phyloP scores from a whole-genome alignment of 2,113 vertebrate genomes.

The Chlorodrepanis virens region DNA sequence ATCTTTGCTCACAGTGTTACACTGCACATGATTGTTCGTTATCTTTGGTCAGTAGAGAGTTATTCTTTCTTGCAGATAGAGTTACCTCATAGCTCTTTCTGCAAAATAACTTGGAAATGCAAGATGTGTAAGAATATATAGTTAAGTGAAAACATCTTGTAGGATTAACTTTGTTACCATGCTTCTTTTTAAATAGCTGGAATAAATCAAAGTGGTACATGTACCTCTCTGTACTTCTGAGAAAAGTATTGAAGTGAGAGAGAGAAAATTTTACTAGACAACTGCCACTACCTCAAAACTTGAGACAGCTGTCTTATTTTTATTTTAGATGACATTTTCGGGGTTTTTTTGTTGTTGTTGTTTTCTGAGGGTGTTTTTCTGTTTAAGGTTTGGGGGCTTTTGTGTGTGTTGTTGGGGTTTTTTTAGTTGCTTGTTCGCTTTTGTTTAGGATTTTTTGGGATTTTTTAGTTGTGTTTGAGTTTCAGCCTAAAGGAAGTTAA shows the following conservation, averaged over 20 bases:
- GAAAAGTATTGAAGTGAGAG: neutral
- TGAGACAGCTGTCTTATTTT: neutral
- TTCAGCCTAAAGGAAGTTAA: neutral
- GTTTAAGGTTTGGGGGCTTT: rapidly evolving
- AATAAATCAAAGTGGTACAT: neutral
- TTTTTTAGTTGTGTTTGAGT: neutral
- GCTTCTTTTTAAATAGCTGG: neutral
- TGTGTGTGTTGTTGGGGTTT: neutral
- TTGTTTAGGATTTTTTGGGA: rapidly evolving
- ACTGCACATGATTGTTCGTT: neutral
- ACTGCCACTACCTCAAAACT: neutral
- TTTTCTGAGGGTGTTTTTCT: neutral
- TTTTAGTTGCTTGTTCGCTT: neutral
- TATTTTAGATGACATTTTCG: neutral
- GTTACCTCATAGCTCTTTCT: neutral
- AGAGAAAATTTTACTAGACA: neutral
- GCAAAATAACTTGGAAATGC: neutral
- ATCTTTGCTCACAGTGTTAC: neutral
- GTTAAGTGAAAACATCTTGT: neutral
- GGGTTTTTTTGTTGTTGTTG: neutral
- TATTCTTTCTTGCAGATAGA: neutral
- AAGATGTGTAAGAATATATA: neutral
- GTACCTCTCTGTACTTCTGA: neutral
- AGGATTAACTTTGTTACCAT: neutral
- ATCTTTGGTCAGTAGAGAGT: neutral